Base-by-base conservation (phyloP, 92 coral and sea anemone species). In the Montipora capitata region DNA sequence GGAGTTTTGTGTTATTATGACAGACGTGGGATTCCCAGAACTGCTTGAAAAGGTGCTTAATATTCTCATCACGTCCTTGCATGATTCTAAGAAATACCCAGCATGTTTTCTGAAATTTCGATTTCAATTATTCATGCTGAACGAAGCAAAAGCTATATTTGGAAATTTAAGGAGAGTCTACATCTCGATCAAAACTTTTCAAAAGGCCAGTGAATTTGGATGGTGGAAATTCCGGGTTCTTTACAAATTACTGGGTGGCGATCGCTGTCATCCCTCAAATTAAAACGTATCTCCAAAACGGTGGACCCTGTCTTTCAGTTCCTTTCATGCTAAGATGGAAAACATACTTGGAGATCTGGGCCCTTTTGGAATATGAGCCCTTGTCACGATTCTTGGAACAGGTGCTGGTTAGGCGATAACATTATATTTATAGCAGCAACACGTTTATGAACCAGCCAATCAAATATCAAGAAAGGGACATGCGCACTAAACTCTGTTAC, bases 41-140 rank as follows among this genome's bases (percentile, higher is more conserved):
- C 13, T 54, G 61, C 61, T 54, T 13, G 14, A 54, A 27, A 18
- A 59, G 56, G 39, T 68, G 42, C 8, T 81, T 81, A 4, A 45
- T 40, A 81, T 81, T 81, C 85, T 39, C 77, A 81, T 69, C 85
- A 81, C 85, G 85, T 81, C 11, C 54, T 40, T 17, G 5, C 18
- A 27, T 4, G 68, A 7, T 81, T 81, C 77, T 39, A 4, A 48
- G 85, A 70, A 81, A 9, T 65, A 20, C 52, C 52, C 52, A 10
- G 9, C 6, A 61, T 61, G 0, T 63, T 63, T 17, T 66, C 7
- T 42, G 41, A 2, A 51, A 10, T 65, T 18, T 45, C 17, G 44
- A 8, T 81, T 81, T 81, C 85, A 72, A 77, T 68, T 81, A 68
- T 27, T 27, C 35, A 54, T 58, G 4, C 61, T 9, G 14, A 11